These are phyloP conservation scores for Sylvilagus floridanus DNA, from an alignment of 2,797 vertebrate genomes.

Conservation along the genomic window DNA sequence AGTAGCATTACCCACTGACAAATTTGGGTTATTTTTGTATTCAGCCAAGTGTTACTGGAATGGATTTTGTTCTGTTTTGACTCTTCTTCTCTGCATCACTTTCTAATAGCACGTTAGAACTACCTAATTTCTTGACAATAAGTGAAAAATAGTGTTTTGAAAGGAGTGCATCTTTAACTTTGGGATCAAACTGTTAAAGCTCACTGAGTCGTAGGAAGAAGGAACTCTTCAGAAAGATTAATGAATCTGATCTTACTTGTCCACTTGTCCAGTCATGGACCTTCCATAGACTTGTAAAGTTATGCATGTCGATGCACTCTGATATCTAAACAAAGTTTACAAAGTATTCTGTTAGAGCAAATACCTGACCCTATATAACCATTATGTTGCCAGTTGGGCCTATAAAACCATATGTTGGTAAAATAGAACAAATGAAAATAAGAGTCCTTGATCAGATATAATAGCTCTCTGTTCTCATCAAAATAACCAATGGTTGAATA, in stretches of 20 bases:
- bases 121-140: slow-evolving; percentile 1
- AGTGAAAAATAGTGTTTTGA: slow-evolving; percentile 19
- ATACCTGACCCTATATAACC: not conserved
- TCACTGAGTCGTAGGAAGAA: not conserved
- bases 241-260: not conserved
- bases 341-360: not conserved
- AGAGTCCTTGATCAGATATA: not conserved
- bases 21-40: not conserved
- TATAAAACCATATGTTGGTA: not conserved
- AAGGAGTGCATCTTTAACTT: slow-evolving; percentile 28
- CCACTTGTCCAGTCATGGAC: not conserved
- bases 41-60: slow-evolving; percentile 4
- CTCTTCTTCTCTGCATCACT: not conserved
- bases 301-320: not conserved
- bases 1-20: not conserved
- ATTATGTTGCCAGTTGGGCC: not conserved
- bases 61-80: not conserved
- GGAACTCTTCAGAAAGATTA: not conserved
- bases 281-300: not conserved
- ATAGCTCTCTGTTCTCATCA: not conserved
- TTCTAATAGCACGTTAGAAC: not conserved
- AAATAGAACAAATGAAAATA: not conserved
- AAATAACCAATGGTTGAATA: not conserved
- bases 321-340: not conserved
- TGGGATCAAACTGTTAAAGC: slow-evolving; percentile 9